These are phyloP conservation scores for Agrotis ipsilon DNA, from an alignment of 2,888 invertebrate genomes.

Conservation along the genomic window DNA sequence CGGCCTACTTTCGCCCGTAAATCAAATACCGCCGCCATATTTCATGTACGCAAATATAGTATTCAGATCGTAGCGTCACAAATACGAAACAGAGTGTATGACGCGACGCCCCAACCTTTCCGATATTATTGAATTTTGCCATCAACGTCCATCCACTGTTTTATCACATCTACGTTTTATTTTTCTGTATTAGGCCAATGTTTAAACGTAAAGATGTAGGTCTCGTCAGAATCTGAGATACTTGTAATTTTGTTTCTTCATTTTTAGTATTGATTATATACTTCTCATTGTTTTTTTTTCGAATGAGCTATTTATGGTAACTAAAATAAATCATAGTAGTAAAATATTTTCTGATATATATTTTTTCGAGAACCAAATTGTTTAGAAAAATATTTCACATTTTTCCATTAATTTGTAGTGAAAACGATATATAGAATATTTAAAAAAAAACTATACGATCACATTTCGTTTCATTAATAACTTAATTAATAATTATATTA, in stretches of 20 bases:
- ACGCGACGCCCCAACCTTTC: conserved; percentile 43
- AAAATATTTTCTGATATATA: too few species aligned
- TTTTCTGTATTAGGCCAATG: conserved; percentile 17
- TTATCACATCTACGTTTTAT: conserved; percentile 37
- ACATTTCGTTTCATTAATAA: neutral
- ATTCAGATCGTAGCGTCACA: conserved; percentile 30
- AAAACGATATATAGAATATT: too few species aligned
- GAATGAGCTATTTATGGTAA: too few species aligned
- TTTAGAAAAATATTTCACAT: too few species aligned
- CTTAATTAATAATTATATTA: neutral
- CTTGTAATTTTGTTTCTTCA: too few species aligned
- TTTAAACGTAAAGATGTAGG: neutral
- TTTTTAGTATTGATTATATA: too few species aligned
- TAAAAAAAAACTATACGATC: too few species aligned
- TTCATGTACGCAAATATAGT: conserved; percentile 35
- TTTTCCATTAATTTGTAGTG: too few species aligned
- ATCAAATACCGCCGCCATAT: conserved; percentile 25
- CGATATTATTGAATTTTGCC: conserved; percentile 50
- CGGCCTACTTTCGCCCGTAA: conserved; percentile 3
- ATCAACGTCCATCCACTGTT: conserved; percentile 29
- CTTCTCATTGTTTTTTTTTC: too few species aligned
- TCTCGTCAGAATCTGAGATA: conserved; percentile 8
- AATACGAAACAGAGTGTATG: conserved; percentile 32
- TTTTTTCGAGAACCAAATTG: too few species aligned
- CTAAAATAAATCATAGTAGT: too few species aligned